Percentiles rank a stretch among this genome's conserved stretches.
Conservation (phyloP, 2,113 vertebrate species). For the Ia io region DNA sequence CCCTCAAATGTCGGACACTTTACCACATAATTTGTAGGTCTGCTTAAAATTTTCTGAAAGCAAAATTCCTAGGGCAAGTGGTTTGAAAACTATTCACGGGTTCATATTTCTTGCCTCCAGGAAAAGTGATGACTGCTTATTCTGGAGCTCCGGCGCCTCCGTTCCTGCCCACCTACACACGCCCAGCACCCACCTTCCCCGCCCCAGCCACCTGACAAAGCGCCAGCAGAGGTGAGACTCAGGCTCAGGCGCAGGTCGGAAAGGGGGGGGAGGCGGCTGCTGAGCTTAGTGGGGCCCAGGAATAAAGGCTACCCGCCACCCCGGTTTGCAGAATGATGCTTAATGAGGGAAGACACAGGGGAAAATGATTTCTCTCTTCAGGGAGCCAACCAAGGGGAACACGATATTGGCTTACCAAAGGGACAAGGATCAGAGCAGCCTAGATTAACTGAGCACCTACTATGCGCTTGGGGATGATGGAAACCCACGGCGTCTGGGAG, state of each 20-base stretch:
- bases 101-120: conserved; percentile 56
- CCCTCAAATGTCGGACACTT: conserved; percentile 52
- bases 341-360: background rate
- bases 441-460: background rate
- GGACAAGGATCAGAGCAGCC: background rate
- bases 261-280: no score
- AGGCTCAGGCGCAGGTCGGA: background rate
- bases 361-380: background rate
- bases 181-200: background rate
- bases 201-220: background rate
- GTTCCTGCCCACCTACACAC: background rate
- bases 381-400: background rate
- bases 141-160: background rate
- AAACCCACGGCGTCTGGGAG: background rate
- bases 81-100: conserved; percentile 57
- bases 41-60: conserved; percentile 67
- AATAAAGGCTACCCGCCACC: background rate
- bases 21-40: conserved; percentile 77
- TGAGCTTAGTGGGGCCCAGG: background rate
- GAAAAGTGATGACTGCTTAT: conserved; percentile 55
- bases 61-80: conserved; percentile 70
- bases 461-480: accelerated
- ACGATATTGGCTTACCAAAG: background rate
- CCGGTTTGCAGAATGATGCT: background rate
- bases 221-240: background rate